These are phyloP conservation scores for Danio kyathit DNA, from an alignment of 2,797 vertebrate species.

Conservation along the genomic window DNA sequence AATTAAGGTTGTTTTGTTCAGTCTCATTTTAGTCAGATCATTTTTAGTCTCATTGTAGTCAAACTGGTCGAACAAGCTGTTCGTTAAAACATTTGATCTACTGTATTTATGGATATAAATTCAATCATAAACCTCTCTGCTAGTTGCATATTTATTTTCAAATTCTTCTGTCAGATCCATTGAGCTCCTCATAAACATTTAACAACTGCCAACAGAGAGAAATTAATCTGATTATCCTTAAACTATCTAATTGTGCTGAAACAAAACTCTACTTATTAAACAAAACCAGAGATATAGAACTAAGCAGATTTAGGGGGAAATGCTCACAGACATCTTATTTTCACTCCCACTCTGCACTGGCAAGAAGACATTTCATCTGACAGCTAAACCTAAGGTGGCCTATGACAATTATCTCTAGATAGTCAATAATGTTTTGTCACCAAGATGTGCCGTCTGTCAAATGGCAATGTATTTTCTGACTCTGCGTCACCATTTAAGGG, in stretches of 20 bases:
- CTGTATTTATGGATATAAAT: constrained; percentile 2
- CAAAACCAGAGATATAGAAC: constrained; percentile 20
- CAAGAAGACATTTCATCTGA: constrained; percentile 15
- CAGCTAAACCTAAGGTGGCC: constrained; percentile 18
- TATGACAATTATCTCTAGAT: constrained; percentile 30
- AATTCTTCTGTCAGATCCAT: constrained; percentile 1
- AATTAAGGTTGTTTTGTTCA: not conserved
- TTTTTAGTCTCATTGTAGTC: not conserved
- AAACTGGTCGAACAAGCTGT: not conserved
- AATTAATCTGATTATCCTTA: constrained; percentile 27
- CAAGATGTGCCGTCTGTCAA: constrained; percentile 20
- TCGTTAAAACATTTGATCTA: constrained; percentile 9
- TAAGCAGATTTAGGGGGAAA: constrained; percentile 30
- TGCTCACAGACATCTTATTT: constrained; percentile 28
- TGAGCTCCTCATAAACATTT: constrained; percentile 14
- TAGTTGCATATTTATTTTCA: constrained; percentile 6
- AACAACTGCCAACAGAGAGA: not conserved
- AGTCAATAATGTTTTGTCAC: constrained; percentile 27
- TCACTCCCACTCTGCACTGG: not conserved
- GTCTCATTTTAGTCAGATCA: not conserved
- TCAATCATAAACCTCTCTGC: not conserved
- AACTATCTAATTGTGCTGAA: constrained; percentile 32
- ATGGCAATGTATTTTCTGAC: constrained; percentile 30
- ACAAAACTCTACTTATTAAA: constrained; percentile 29
- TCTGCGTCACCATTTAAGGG: constrained; percentile 1